Base-by-base conservation (phyloP, 2,888 invertebrate genomes). In the Syrphus vitripennis region DNA sequence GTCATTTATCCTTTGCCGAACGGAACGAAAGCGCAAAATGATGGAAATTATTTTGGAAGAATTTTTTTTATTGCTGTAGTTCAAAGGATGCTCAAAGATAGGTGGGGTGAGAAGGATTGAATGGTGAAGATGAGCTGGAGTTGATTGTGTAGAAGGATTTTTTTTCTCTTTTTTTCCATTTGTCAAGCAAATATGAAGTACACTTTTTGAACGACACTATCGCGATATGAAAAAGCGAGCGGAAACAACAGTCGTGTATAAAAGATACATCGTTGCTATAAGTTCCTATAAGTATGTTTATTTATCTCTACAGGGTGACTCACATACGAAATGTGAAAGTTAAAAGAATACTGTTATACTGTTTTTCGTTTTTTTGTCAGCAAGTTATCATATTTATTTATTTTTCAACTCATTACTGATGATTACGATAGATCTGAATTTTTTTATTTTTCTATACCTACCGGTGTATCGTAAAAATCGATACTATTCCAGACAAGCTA, bases 111-210 rank as follows among this genome's bases (percentile, higher is more conserved):
- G n/a, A 80, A 16, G 55, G 29, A 16, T 59, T 21, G 21, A 67
- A 34, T 67, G 67, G 24, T 50, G 67, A 50, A 67, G 84, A 71
- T 76, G 76, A 84, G 80, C 76, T 81, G 71, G 16, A 84, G 81
- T 84, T 84, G 84, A 84, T 81, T 84, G 81, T 81, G 71, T 69
- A 72, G 76, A 84, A 84, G 24, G 34, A 69, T 70, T 61, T 76
- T 83, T 79, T 71, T 83, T 19, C 37, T 61, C n/a, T 1, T 40
- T 75, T 81, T 80, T 84, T 75, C 76, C 81, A 81, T 81, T 81
- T 84, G 81, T 81, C 84, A 84, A 67, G 81, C 75, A 50, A 57
- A 84, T 75, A 84, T 80, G 83, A 84, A 84, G 80, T 80, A 84
- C 59, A 80, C 75, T 80, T 71, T 80, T 80, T 76, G 55, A 76